Conservation (phyloP, 2,113 vertebrate genomes). For the Rhea americana region DNA sequence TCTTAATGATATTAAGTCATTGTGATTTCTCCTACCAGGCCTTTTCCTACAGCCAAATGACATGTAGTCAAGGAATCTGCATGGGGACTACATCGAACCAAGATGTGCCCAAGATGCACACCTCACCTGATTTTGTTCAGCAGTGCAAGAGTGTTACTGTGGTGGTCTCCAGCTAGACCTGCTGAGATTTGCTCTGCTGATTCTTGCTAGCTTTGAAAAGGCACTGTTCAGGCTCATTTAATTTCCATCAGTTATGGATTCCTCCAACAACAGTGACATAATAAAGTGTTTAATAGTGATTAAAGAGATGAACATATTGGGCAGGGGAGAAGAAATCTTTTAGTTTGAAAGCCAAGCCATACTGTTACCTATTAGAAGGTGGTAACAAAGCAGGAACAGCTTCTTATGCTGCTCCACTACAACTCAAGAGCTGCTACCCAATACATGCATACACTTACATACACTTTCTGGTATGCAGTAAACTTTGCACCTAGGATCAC, state of each 20-base stretch:
- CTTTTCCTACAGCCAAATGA: neutral
- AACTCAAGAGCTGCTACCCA: neutral
- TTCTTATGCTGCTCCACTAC: too few species aligned
- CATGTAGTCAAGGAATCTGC: neutral
- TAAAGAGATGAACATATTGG: neutral
- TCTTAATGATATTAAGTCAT: neutral
- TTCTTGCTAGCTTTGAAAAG: neutral
- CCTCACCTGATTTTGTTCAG: neutral
- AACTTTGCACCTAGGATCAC: too few species aligned
- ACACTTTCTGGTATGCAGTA: neutral
- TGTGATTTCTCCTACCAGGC: neutral
- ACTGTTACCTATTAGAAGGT: neutral
- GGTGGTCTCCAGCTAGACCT: neutral
- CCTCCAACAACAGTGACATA: neutral
- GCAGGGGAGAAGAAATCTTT: neutral
- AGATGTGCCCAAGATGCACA: neutral
- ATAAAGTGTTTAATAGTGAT: neutral
- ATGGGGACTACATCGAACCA: neutral
- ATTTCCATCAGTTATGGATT: neutral
- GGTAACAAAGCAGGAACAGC: neutral
- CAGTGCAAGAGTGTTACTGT: neutral
- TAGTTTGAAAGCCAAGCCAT: neutral
- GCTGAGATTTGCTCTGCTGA: neutral
- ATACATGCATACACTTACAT: too few species aligned
- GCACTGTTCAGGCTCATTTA: neutral